Evolutionary conservation across 2,888 invertebrate species (phyloP).

Genomic region (Allophyes oxyacanthae): DNA sequence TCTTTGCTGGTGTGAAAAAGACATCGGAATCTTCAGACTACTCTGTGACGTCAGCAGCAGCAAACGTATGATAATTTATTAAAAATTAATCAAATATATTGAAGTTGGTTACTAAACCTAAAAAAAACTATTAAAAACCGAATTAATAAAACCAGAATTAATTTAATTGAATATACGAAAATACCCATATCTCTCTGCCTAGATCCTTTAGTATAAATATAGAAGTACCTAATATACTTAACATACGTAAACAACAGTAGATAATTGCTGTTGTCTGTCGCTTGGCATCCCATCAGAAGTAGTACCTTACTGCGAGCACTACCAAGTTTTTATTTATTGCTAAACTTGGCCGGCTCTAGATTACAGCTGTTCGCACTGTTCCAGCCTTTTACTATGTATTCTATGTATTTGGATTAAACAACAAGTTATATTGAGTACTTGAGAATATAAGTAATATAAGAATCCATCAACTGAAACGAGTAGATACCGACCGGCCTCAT

Average conservation of each 20-base stretch:
- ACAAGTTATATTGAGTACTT: conserved; percentile 19
- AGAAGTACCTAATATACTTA: not conserved
- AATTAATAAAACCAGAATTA: no score
- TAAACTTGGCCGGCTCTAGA: conserved; percentile 42
- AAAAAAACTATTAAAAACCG: no score
- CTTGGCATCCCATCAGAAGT: conserved; percentile 25
- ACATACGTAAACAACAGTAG: conserved; percentile 18
- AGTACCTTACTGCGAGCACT: conserved; percentile 15
- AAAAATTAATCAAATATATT: no score
- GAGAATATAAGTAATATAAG: conserved; percentile 28
- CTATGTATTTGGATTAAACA: conserved; percentile 22
- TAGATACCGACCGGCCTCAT: conserved; percentile 32
- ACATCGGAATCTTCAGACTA: no score
- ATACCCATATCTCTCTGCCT: no score
- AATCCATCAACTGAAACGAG: conserved; percentile 29
- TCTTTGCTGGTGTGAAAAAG: no score
- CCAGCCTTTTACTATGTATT: conserved; percentile 16
- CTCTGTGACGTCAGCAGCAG: no score
- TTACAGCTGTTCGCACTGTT: conserved; percentile 49
- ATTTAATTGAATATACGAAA: no score
- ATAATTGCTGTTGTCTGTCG: conserved; percentile 22
- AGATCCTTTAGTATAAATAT: no score
- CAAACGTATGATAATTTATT: no score
- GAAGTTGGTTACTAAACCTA: no score
- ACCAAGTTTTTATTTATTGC: conserved; percentile 55